Conservation (phyloP, 2,888 invertebrate genomes). For the Idaea dimidiata region DNA sequence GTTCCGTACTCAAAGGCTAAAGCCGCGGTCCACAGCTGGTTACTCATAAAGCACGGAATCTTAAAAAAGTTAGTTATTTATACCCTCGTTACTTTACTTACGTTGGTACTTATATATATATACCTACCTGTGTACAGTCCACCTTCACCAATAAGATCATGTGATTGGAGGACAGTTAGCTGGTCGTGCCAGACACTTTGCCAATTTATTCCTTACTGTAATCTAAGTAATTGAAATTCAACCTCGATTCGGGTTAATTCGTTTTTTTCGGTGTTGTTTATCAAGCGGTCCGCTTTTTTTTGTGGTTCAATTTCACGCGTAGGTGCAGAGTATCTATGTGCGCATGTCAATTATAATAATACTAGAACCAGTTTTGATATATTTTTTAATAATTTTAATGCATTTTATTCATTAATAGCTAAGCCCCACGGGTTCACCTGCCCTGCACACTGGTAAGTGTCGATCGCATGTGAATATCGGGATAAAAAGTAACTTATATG, state of each 20-base stretch:
- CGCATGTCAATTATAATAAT: background rate
- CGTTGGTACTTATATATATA: too few relatives aligned
- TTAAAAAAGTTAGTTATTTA: too few relatives aligned
- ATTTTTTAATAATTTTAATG: too few relatives aligned
- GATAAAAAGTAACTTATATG: too few relatives aligned
- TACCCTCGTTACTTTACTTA: too few relatives aligned
- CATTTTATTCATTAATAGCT: too few relatives aligned
- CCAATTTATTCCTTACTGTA: slow-evolving; percentile 35
- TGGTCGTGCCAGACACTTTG: slow-evolving; percentile 22
- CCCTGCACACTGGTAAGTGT: too few relatives aligned
- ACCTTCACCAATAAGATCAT: slow-evolving; percentile 2
- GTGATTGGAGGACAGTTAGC: slow-evolving; percentile 18
- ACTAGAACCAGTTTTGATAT: slow-evolving; percentile 4
- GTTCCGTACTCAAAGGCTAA: too few relatives aligned
- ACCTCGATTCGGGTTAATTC: slow-evolving; percentile 33
- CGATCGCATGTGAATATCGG: too few relatives aligned
- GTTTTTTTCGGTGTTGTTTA: slow-evolving; percentile 34
- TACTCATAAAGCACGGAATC: too few relatives aligned
- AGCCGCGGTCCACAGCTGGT: too few relatives aligned
- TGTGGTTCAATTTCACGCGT: slow-evolving; percentile 24
- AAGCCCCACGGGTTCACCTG: too few relatives aligned
- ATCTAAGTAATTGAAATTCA: slow-evolving; percentile 36
- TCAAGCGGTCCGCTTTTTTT: slow-evolving; percentile 31
- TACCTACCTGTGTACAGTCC: background rate
- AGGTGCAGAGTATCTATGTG: slow-evolving; percentile 11